Base-by-base conservation (phyloP, 2,113 vertebrate genomes). In the Thryonomys swinderianus region DNA sequence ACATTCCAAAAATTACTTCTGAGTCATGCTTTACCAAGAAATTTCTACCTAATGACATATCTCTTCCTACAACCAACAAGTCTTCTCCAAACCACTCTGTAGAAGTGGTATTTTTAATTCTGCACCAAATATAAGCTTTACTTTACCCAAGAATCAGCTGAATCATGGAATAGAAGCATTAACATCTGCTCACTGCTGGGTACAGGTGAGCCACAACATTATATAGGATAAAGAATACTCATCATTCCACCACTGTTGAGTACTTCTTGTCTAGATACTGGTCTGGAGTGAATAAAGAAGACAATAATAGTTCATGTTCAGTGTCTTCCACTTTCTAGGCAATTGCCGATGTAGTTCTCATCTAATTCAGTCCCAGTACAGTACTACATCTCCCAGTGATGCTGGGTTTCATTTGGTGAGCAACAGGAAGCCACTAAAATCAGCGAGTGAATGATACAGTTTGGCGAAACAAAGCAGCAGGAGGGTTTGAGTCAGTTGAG, bases 1-100 rank as follows among this genome's bases (percentile, higher is more conserved):
- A 53, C 53, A 34, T 85, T 78, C 69, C 76, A 51, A 4, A 67
- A 84, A 48, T 59, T 92, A 71, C 69, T 87, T 27, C 51, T 23
- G 67, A 88, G 88, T 64, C 25, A 37, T 55, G 27, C 21, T 37
- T 42, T 83, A 20, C 3, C 27, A 74, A 76, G 69, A 90, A 82
- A 85, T 76, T 87, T 80, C 59, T 45, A 30, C n/a, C n/a, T n/a
- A n/a, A 83, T 69, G 55, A 74, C 64, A 51, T 5, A 76, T 30
- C 59, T 71, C 78, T 51, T 92, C 57, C 40, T 69, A 66, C 74
- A 87, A 87, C 40, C 59, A 78, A 62, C 90, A 62, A 88, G 32
- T 87, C 51, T 88, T 90, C 51, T 95, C n/a, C n/a, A 59, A 80
- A 67, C 21, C 11, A 42, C 25, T 45, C 84, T 85, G 7, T 20